A percentile compares a stretch with the other conserved stretches of the same genome.
phyloP scores from a whole-genome alignment of 2,113 vertebrate species.

The Romanogobio albipinnatus region DNA sequence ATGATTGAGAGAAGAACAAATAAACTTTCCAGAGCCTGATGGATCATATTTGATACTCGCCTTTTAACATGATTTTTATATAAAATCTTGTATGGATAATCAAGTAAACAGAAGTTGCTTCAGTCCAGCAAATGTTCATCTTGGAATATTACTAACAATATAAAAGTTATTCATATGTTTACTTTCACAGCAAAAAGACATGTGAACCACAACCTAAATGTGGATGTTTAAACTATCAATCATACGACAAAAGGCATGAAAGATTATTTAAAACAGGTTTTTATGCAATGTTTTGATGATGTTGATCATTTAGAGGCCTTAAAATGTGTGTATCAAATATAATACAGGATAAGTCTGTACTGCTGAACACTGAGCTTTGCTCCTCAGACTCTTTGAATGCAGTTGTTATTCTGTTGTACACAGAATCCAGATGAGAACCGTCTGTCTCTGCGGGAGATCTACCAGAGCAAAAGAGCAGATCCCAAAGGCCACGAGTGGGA shows the following conservation, averaged over 20 bases:
- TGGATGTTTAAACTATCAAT: not conserved
- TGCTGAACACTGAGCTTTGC: too few relatives aligned
- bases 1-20: not conserved
- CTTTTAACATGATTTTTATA: not conserved
- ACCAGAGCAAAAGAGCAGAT: constrained; percentile 80
- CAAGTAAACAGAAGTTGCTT: not conserved
- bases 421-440: constrained; percentile 75
- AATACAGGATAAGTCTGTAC: too few relatives aligned
- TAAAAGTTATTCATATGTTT: not conserved
- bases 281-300: not conserved
- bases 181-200: not conserved
- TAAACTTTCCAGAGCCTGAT: not conserved
- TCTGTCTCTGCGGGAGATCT: constrained; percentile 87
- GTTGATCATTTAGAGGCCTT: not conserved
- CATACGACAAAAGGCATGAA: not conserved
- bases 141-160: not conserved
- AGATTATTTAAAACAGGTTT: not conserved
- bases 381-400: too few relatives aligned
- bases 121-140: not conserved
- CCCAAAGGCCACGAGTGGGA: constrained; percentile 75
- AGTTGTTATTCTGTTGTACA: not conserved
- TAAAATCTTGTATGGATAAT: not conserved
- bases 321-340: not conserved
- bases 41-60: not conserved
- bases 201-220: not conserved